These are phyloP conservation scores for Mayetiola destructor DNA, from an alignment of 2,888 invertebrate genomes.

Conservation along the genomic window DNA sequence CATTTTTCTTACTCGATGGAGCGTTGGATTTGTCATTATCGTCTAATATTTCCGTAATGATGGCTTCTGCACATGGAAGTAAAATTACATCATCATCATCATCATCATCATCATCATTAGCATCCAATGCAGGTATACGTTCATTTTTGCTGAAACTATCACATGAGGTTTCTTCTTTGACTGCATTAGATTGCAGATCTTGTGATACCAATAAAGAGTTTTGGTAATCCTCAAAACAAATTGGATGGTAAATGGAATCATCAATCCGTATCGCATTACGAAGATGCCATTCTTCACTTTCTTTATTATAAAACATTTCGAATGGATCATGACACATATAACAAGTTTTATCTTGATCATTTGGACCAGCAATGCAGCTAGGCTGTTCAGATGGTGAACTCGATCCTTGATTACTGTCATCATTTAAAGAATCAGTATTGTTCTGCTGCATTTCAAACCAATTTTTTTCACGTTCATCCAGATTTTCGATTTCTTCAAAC, in stretches of 20 bases:
- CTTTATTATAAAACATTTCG: conserved; percentile 92
- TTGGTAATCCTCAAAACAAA: conserved; percentile 79
- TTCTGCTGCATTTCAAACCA: conserved; percentile 65
- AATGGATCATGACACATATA: conserved; percentile 86
- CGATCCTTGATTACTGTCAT: conserved; percentile 39
- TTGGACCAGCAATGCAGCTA: conserved; percentile 53
- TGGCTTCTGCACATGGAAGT: conserved; percentile 49
- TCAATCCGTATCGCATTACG: conserved; percentile 65
- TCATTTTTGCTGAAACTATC: neutral
- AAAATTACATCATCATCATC: conserved; percentile 57
- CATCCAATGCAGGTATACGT: conserved; percentile 22
- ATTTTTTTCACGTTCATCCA: conserved; percentile 78
- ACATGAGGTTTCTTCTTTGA: conserved; percentile 17
- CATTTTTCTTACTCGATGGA: neutral
- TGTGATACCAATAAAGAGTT: conserved; percentile 30
- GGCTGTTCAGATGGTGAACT: conserved; percentile 49
- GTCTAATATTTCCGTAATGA: conserved; percentile 45
- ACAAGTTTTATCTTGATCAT: conserved; percentile 55
- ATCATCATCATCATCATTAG: conserved; percentile 53
- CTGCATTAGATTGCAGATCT: conserved; percentile 11
- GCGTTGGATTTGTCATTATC: conserved; percentile 35
- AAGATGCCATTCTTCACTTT: conserved; percentile 94
- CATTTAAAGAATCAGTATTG: conserved; percentile 41
- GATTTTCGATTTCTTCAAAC: conserved; percentile 84
- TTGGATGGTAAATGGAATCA: conserved; percentile 69